Conservation (phyloP, 92 coral and sea anemone species). For the Chrysogorgia sp. region DNA sequence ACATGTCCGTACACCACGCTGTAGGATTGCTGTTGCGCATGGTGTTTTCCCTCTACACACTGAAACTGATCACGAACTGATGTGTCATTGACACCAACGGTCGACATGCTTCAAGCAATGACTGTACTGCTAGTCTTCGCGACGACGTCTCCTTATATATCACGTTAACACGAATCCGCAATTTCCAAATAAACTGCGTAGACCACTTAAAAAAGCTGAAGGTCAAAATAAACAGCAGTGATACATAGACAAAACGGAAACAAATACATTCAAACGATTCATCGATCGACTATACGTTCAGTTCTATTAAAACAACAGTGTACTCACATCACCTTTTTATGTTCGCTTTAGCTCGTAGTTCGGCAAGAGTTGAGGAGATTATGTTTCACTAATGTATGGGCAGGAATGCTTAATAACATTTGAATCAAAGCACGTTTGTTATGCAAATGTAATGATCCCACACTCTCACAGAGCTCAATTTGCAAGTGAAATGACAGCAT, state of each 20-base stretch:
- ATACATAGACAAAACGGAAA: not conserved
- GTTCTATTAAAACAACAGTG: too few relatives aligned
- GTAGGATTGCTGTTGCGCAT: constrained; percentile 1
- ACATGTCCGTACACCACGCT: not conserved
- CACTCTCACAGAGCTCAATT: constrained; percentile 9
- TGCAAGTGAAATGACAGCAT: constrained; percentile 2
- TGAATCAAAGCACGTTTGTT: constrained; percentile 29
- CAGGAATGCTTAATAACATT: not conserved
- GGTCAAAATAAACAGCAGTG: not conserved
- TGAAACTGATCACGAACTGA: not conserved
- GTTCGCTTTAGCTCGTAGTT: not conserved
- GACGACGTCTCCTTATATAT: not conserved
- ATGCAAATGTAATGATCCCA: constrained; percentile 27
- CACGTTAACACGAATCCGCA: not conserved
- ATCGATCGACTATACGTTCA: too few relatives aligned
- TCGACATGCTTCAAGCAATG: not conserved
- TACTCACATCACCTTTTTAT: not conserved
- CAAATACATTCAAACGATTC: not conserved
- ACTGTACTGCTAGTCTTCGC: not conserved
- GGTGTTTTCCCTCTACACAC: not conserved
- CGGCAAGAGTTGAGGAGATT: not conserved
- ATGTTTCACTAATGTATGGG: not conserved
- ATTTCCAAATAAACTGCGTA: not conserved
- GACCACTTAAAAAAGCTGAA: constrained; percentile 9
- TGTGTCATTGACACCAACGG: not conserved